A percentile compares a stretch with the other conserved stretches of the same genome.
phyloP scores from a whole-genome alignment of 2,113 vertebrate genomes.

The Acrocephalus kingi region DNA sequence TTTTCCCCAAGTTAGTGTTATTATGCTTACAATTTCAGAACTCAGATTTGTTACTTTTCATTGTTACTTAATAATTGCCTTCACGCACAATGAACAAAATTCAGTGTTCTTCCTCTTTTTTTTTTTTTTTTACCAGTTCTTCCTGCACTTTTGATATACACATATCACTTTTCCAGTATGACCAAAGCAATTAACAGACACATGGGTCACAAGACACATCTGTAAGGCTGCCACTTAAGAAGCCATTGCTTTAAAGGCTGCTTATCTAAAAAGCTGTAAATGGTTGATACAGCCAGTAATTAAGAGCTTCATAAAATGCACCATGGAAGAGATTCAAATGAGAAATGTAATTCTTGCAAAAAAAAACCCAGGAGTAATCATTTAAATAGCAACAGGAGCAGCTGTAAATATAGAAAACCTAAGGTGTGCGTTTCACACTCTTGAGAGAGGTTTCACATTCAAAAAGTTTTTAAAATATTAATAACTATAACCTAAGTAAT shows the following conservation, averaged over 20 bases:
- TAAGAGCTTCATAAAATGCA: background rate
- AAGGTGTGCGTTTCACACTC: background rate
- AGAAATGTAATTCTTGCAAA: background rate
- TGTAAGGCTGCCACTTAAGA: background rate
- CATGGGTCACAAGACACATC: background rate
- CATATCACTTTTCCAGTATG: background rate
- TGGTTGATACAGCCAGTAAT: background rate
- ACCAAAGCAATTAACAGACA: background rate
- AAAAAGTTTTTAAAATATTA: background rate
- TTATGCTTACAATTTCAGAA: background rate
- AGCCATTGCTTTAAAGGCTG: background rate
- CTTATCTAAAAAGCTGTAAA: background rate
- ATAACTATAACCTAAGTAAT: background rate
- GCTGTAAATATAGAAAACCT: background rate
- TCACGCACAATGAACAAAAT: background rate
- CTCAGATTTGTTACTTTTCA: background rate
- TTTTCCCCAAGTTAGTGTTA: background rate
- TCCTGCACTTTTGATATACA: background rate
- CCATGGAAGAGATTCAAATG: background rate
- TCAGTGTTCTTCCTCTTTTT: background rate
- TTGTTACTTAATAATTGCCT: background rate
- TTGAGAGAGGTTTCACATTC: background rate
- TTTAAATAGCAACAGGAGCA: background rate
- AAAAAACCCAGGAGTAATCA: background rate
- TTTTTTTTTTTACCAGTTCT: background rate